Evolutionary conservation across 2,797 vertebrate genomes (phyloP).

Genomic region (Typhlichthys subterraneus): DNA sequence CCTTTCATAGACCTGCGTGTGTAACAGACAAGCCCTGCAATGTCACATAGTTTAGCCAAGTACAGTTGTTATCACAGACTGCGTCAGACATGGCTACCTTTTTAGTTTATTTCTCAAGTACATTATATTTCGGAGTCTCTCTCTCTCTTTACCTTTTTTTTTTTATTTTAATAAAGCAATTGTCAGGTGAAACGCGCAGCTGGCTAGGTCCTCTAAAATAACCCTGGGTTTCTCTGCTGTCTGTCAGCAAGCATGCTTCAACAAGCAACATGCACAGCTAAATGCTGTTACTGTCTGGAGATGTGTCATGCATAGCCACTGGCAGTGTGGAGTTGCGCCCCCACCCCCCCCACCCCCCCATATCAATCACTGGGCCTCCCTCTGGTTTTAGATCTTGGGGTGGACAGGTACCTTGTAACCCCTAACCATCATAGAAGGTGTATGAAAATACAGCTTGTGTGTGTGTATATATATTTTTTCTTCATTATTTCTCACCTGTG

Average conservation of each 20-base stretch:
- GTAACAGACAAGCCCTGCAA: too few species aligned
- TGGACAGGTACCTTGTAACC: background rate
- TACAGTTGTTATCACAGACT: too few species aligned
- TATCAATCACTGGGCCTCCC: slow-evolving; percentile 20
- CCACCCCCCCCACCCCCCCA: background rate
- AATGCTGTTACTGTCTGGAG: slow-evolving; percentile 39
- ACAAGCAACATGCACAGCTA: slow-evolving; percentile 53
- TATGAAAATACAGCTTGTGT: background rate
- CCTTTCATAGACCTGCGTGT: too few species aligned
- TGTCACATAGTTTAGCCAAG: too few species aligned
- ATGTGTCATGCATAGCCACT: slow-evolving; percentile 51
- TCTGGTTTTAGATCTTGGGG: slow-evolving; percentile 13
- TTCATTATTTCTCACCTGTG: too few species aligned
- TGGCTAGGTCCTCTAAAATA: slow-evolving; percentile 35
- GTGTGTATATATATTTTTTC: background rate
- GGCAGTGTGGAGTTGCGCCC: slow-evolving; percentile 41
- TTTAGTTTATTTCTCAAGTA: background rate
- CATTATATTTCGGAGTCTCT: background rate
- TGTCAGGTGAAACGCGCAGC: slow-evolving; percentile 30
- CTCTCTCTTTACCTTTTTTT: background rate
- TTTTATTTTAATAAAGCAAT: slow-evolving; percentile 15
- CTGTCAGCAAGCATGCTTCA: slow-evolving; percentile 46
- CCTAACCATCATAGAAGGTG: background rate
- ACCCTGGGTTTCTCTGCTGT: slow-evolving; percentile 25
- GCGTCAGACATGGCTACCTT: too few species aligned